These are phyloP conservation scores for Lethrus apterus DNA, from an alignment of 1,140 invertebrate species.

Conservation along the genomic window DNA sequence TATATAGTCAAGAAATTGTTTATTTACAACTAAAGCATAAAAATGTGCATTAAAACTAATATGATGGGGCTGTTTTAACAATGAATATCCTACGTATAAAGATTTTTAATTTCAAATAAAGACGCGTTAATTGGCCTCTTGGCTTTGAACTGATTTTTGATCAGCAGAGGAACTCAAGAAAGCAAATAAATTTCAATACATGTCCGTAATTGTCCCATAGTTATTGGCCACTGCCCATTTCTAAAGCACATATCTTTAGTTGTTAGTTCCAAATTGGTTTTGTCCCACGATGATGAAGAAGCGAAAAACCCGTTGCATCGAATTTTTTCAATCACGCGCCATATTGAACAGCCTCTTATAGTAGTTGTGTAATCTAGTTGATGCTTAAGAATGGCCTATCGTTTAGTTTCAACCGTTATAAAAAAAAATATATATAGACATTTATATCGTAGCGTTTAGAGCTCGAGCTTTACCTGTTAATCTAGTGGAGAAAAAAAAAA, in stretches of 20 bases:
- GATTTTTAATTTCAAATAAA: background rate
- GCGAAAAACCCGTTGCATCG: too few relatives aligned
- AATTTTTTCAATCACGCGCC: too few relatives aligned
- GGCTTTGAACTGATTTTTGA: background rate
- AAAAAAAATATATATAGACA: too few relatives aligned
- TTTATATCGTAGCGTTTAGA: conserved; percentile 15
- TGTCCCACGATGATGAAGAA: conserved; percentile 3
- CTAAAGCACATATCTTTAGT: conserved; percentile 32
- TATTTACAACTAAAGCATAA: too few relatives aligned
- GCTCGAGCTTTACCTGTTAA: conserved; percentile 21
- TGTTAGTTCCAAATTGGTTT: conserved; percentile 16
- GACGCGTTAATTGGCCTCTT: too few relatives aligned
- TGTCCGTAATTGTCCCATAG: too few relatives aligned
- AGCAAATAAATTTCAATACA: conserved; percentile 5
- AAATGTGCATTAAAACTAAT: too few relatives aligned
- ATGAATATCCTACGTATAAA: background rate
- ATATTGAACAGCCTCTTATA: conserved; percentile 5
- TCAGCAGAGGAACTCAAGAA: background rate
- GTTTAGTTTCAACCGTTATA: too few relatives aligned
- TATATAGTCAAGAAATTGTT: too few relatives aligned
- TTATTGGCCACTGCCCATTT: conserved; percentile 34
- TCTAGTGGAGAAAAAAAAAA: background rate
- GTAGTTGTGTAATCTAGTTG: conserved; percentile 5
- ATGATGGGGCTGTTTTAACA: too few relatives aligned
- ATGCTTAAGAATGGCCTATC: conserved; percentile 8